Conservation (phyloP, 1,140 invertebrate species). For the Plectrocnemia conspersa region DNA sequence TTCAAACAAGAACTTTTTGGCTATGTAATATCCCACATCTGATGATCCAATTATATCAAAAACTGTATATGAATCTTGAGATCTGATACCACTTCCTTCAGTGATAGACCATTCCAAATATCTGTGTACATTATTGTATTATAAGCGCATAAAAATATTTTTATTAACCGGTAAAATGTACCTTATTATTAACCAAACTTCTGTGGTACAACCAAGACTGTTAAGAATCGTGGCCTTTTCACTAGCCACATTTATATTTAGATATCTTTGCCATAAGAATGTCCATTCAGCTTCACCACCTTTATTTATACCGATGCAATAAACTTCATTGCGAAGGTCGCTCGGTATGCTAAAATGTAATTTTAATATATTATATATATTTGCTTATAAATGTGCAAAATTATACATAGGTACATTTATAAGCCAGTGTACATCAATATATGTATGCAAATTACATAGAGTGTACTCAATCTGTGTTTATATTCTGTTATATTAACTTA, state of each 20-base stretch:
- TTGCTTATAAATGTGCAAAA: too few species aligned
- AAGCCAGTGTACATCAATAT: too few species aligned
- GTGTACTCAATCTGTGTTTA: too few species aligned
- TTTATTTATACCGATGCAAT: slow-evolving; percentile 70
- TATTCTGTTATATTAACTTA: too few species aligned
- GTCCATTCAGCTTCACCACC: slow-evolving; percentile 75
- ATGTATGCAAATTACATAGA: too few species aligned
- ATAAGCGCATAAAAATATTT: too few species aligned
- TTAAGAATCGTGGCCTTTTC: slow-evolving; percentile 62
- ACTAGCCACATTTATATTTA: slow-evolving; percentile 61
- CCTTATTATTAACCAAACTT: slow-evolving; percentile 69
- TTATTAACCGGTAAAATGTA: too few species aligned
- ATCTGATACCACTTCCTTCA: slow-evolving; percentile 58
- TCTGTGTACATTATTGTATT: too few species aligned
- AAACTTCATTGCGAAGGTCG: slow-evolving; percentile 67
- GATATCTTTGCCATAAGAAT: slow-evolving; percentile 71
- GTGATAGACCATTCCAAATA: slow-evolving; percentile 62
- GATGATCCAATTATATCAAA: slow-evolving; percentile 55
- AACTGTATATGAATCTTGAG: slow-evolving; percentile 63
- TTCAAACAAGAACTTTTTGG: slow-evolving; percentile 59
- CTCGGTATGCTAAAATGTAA: slow-evolving; percentile 61
- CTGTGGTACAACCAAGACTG: slow-evolving; percentile 65
- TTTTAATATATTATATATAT: too few species aligned
- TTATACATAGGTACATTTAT: too few species aligned
- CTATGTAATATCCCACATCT: slow-evolving; percentile 58